Evolutionary conservation across 2,888 invertebrate species (phyloP), one percentile per base, ranked within the genome.

Genomic region (Sympetrum striolatum): DNA sequence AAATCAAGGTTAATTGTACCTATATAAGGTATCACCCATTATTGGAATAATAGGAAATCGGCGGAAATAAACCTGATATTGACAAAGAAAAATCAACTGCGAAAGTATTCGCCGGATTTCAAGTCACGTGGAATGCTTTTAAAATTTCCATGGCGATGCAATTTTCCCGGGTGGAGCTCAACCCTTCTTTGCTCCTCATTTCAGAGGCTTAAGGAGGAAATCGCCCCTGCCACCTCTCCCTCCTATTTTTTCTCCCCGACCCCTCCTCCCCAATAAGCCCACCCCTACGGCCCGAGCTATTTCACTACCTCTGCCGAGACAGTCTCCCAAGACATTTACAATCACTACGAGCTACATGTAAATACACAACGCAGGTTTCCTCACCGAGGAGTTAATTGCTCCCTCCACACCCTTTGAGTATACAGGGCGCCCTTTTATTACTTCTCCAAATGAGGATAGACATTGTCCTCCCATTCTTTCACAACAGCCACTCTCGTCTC

Each of bases 301-400:
- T 73, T 86, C 60, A 37, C 37, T 37, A 86, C 86, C 86, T 86
- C 86, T 58, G 82, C 82, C 53, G 58, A 58, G 82, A 10, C 82
- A 58, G 82, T 31, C 82, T 60, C 60, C 37, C n/a, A 37, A 58
- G 64, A 86, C 86, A 86, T 86, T 64, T 64, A 37, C 64, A 73
- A 60, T 37, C 86, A n/a, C 86, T 35, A 58, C 39, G 60, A 60
- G 60, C 86, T 60, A 64, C 86, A 86, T 60, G 86, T 86, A 86
- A 86, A 86, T 86, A 86, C 86, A 86, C 60, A 86, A 86, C 86
- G 60, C 60, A 60, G 60, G 86, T 64, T 86, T 22, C 86, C 60
- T 86, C 86, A n/a, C 14, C n/a, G 64, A 86, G 86, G 86, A 86
- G 86, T 86, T 86, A 86, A 86, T 86, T 86, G 86, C 86, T 86